phyloP scores from a whole-genome alignment of 2,113 vertebrate genomes.

The Sapajus apella region DNA sequence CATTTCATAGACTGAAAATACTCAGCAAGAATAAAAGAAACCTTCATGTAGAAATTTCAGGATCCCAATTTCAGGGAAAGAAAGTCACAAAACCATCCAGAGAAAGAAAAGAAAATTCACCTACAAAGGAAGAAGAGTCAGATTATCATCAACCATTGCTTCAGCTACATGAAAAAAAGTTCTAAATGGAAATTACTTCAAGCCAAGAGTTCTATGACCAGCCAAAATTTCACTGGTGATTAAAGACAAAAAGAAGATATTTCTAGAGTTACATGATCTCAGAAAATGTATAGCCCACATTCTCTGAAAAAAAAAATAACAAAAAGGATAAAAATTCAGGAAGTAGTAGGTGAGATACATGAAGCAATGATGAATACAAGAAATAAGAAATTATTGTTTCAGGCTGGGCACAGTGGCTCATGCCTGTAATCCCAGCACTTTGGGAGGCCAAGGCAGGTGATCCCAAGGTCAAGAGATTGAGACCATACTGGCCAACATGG shows the following conservation, averaged over 20 bases:
- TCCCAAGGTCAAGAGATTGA: too few species aligned
- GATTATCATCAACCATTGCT: neutral
- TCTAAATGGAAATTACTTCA: conserved; percentile 34
- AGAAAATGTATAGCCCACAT: neutral
- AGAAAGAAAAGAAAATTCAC: neutral
- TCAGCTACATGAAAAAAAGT: neutral
- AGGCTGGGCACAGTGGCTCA: accelerated
- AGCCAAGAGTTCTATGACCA: neutral
- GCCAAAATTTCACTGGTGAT: neutral
- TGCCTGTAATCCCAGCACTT: too few species aligned
- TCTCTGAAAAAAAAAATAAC: neutral
- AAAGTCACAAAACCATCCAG: neutral
- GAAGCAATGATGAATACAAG: neutral
- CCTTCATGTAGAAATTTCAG: neutral
- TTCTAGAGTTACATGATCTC: neutral
- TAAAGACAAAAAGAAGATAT: neutral
- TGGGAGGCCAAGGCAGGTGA: too few species aligned
- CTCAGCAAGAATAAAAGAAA: neutral
- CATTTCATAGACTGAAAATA: neutral
- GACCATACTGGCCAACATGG: too few species aligned
- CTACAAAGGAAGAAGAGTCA: neutral
- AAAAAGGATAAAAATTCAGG: neutral
- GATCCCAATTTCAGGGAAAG: neutral
- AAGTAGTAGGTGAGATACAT: neutral
- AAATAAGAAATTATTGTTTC: neutral